phyloP scores from a whole-genome alignment of 1,140 invertebrate genomes.

The Diachasma alloeum region DNA sequence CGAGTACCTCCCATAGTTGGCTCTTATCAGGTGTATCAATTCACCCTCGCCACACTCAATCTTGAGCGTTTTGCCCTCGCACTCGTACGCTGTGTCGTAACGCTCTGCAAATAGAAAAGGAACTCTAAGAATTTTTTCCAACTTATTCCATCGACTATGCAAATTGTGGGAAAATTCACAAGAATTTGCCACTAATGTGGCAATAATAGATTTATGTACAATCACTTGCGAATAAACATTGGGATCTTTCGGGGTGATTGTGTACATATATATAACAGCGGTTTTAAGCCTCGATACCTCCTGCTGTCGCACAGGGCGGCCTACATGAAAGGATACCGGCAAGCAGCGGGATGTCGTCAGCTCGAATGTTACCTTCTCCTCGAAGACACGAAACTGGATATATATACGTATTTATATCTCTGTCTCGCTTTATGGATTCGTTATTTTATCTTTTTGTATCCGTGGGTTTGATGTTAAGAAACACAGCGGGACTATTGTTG shows the following conservation, averaged over 20 bases:
- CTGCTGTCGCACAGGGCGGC: slow-evolving; percentile 55
- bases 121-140: neutral
- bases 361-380: slow-evolving; percentile 21
- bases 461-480: slow-evolving; percentile 23
- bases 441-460: neutral
- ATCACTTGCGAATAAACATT: neutral
- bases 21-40: slow-evolving; percentile 89
- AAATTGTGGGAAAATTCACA: slow-evolving; percentile 22
- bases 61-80: slow-evolving; percentile 88
- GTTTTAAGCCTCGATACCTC: slow-evolving; percentile 50
- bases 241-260: neutral
- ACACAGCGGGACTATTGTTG: slow-evolving; percentile 32
- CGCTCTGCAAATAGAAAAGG: slow-evolving; percentile 69
- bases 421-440: neutral
- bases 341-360: slow-evolving; percentile 61
- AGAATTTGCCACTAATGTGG: slow-evolving; percentile 25
- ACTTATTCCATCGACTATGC: neutral
- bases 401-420: slow-evolving; percentile 1
- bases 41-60: slow-evolving; percentile 88
- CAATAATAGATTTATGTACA: slow-evolving; percentile 31
- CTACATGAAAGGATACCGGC: slow-evolving; percentile 58
- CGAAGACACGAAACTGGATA: slow-evolving; percentile 21
- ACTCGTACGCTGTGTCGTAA: slow-evolving; percentile 92
- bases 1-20: slow-evolving; percentile 95
- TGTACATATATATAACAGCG: slow-evolving; percentile 45